Evolutionary conservation across 1,140 invertebrate genomes (phyloP).

Genomic region (Drosophila micromelanica): DNA sequence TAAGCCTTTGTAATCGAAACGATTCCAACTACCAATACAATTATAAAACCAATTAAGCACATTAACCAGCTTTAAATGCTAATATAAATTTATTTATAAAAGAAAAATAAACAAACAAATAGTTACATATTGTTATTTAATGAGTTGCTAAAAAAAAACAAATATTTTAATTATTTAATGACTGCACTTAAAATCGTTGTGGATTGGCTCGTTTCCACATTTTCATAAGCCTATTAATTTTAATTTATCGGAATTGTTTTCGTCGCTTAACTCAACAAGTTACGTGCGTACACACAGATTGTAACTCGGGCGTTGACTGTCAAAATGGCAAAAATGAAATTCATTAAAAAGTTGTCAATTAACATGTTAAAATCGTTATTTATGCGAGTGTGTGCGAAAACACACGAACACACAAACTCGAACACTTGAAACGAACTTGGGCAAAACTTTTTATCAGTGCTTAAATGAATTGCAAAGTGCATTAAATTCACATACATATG

Average conservation of each 20-base stretch:
- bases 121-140: constrained; percentile 54
- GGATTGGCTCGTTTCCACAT: constrained; percentile 25
- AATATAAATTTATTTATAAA: constrained; percentile 58
- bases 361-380: constrained; percentile 61
- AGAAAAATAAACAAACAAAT: constrained; percentile 30
- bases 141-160: constrained; percentile 38
- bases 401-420: constrained; percentile 29
- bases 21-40: neutral
- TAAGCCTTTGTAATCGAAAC: too few species aligned
- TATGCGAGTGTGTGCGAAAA: constrained; percentile 29
- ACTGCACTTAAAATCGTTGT: constrained; percentile 59
- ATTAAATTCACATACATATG: constrained; percentile 42
- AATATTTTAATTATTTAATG: constrained; percentile 60
- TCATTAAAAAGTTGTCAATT: constrained; percentile 82
- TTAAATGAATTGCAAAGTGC: constrained; percentile 48
- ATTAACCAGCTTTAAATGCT: neutral
- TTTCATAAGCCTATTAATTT: constrained; percentile 73
- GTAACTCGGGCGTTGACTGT: constrained; percentile 14
- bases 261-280: constrained; percentile 25
- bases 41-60: constrained; percentile 27
- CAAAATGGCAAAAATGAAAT: constrained; percentile 51
- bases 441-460: constrained; percentile 67
- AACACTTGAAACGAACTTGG: constrained; percentile 56
- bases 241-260: constrained; percentile 65
- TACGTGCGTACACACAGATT: neutral